Conservation (phyloP, 2,113 vertebrate species). For the Strigops habroptila region DNA sequence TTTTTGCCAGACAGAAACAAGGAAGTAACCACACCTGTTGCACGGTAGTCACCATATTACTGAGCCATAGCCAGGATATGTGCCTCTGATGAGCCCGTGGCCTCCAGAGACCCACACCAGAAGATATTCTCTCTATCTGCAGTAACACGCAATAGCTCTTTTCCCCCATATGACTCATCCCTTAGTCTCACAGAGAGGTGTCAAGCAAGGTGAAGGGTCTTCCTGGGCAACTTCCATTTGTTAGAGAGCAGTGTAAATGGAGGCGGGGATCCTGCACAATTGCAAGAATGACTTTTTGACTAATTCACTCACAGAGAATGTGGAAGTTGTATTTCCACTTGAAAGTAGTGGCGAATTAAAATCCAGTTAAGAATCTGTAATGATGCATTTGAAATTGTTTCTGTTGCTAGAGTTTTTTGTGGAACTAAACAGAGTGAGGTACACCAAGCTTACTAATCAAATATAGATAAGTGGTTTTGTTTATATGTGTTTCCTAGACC, state of each 20-base stretch:
- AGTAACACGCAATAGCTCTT: not conserved
- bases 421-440: not conserved
- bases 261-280: not conserved
- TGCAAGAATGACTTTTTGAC: not conserved
- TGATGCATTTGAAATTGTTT: not conserved
- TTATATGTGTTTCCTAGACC: not conserved
- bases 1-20: not conserved
- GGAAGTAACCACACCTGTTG: not conserved
- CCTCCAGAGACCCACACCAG: not conserved
- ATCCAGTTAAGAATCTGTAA: not conserved
- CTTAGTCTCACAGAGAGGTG: not conserved
- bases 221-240: not conserved
- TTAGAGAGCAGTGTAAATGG: not conserved
- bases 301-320: not conserved
- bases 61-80: not conserved
- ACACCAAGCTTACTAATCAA: not conserved
- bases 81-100: not conserved
- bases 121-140: not conserved
- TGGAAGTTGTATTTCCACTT: not conserved
- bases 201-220: not conserved
- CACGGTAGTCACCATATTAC: fast-evolving
- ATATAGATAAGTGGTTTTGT: not conserved
- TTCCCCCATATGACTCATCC: not conserved
- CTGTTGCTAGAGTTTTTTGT: not conserved
- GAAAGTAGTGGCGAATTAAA: not conserved